Percentiles rank a stretch among this genome's conserved stretches.
Conservation (phyloP, 2,888 invertebrate genomes). For the Tenthredo mesomela region DNA sequence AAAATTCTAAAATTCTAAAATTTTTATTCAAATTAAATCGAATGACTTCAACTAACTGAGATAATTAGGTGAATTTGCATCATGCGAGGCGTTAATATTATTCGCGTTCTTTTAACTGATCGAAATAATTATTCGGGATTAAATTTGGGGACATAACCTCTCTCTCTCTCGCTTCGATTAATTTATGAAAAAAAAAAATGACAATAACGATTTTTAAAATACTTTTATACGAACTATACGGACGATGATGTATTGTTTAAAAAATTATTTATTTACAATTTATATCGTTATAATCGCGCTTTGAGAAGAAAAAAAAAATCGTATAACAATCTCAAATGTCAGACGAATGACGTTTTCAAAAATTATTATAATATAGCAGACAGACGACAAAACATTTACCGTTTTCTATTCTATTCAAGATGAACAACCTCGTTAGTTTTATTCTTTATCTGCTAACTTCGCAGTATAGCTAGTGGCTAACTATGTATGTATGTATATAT, state of each 20-base stretch:
- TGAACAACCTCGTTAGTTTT: neutral
- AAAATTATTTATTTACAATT: neutral
- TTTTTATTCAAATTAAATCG: too few species aligned
- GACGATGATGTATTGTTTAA: neutral
- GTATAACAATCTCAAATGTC: neutral
- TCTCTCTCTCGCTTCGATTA: neutral
- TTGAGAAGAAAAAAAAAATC: too few species aligned
- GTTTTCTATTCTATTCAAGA: neutral
- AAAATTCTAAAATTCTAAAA: too few species aligned
- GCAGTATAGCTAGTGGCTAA: neutral
- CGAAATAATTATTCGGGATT: neutral
- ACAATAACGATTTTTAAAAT: neutral
- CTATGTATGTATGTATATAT: too few species aligned
- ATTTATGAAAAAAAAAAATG: too few species aligned
- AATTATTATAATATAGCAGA: neutral
- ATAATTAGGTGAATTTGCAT: neutral
- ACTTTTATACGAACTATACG: neutral
- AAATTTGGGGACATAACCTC: neutral
- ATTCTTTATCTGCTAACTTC: neutral
- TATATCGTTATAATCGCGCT: neutral
- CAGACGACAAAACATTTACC: conserved; percentile 38
- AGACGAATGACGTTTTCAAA: conserved; percentile 10
- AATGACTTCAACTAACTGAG: neutral
- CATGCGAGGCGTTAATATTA: neutral
- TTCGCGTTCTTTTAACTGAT: neutral